phyloP scores from a whole-genome alignment of 2,888 invertebrate species.

The Minunthozetes semirufus region DNA sequence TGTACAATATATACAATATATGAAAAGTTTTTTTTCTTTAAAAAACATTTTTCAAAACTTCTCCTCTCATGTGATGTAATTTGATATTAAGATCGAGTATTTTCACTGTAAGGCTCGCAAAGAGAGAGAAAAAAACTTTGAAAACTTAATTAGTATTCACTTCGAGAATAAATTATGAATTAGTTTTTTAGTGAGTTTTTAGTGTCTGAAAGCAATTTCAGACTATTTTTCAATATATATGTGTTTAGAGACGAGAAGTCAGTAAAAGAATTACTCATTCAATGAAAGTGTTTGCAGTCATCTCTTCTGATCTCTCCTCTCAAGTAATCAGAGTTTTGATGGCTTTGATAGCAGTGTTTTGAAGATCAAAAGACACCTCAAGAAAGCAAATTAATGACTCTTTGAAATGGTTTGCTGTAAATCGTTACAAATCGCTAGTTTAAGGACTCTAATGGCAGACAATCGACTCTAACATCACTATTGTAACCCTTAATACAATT shows the following conservation, averaged over 20 bases:
- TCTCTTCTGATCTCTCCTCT: neutral
- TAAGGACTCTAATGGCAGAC: neutral
- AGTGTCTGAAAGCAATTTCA: neutral
- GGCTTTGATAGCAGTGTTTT: slow-evolving; percentile 11
- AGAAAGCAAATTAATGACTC: slow-evolving; percentile 25
- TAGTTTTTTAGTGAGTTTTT: slow-evolving; percentile 23
- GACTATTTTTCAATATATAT: slow-evolving; percentile 21
- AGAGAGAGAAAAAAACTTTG: neutral
- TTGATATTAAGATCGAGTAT: slow-evolving; percentile 30
- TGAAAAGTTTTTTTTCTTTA: neutral
- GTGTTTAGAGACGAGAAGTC: neutral
- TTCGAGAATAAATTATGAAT: slow-evolving; percentile 28
- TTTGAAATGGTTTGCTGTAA: slow-evolving; percentile 6
- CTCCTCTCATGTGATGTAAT: slow-evolving; percentile 21
- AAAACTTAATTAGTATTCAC: slow-evolving; percentile 31
- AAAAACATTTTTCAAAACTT: slow-evolving; percentile 26
- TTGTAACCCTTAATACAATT: slow-evolving; percentile 9
- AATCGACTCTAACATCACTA: neutral
- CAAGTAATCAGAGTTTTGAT: slow-evolving; percentile 16
- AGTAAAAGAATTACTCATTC: no score
- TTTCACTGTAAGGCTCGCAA: neutral
- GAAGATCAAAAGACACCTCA: slow-evolving; percentile 18
- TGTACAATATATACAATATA: slow-evolving; percentile 12
- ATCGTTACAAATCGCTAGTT: slow-evolving; percentile 23
- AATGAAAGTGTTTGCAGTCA: neutral